A percentile compares a stretch with the other conserved stretches of the same genome.
These are phyloP conservation scores for Augiades crinisus DNA, from an alignment of 2,888 invertebrate species.

Conservation along the genomic window DNA sequence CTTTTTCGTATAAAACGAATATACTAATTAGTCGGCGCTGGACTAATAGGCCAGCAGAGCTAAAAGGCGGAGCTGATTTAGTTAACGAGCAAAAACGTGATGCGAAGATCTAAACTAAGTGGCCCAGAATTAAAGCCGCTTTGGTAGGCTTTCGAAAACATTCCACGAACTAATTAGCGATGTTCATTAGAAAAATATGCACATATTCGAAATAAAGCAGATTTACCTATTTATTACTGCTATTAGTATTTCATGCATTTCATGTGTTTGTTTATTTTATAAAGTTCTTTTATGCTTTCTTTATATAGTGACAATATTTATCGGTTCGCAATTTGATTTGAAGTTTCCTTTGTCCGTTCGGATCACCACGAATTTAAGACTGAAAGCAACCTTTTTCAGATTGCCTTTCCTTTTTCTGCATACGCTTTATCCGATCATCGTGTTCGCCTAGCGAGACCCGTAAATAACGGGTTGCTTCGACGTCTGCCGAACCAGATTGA, in stretches of 20 bases:
- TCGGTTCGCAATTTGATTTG: no score
- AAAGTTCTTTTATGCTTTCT: no score
- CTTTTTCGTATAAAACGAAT: conserved; percentile 14
- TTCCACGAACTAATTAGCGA: conserved; percentile 5
- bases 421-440: conserved; percentile 20
- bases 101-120: conserved; percentile 16
- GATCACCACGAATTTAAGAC: conserved; percentile 5
- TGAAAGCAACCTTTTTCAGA: neutral
- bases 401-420: conserved; percentile 4
- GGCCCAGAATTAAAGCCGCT: conserved; percentile 18
- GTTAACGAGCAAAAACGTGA: conserved; percentile 26
- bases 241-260: neutral
- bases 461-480: conserved; percentile 26
- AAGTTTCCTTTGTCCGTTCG: no score
- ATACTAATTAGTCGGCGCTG: conserved; percentile 21
- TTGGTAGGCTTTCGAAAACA: conserved; percentile 13
- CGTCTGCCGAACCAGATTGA: conserved; percentile 25
- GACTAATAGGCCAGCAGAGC: conserved; percentile 14
- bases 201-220: neutral
- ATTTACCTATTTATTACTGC: neutral
- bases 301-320: no score
- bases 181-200: neutral
- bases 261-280: no score
- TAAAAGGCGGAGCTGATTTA: conserved; percentile 21
- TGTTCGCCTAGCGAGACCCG: conserved; percentile 23